These are phyloP conservation scores for Okapia johnstoni DNA, from an alignment of 2,113 vertebrate species.

Conservation along the genomic window DNA sequence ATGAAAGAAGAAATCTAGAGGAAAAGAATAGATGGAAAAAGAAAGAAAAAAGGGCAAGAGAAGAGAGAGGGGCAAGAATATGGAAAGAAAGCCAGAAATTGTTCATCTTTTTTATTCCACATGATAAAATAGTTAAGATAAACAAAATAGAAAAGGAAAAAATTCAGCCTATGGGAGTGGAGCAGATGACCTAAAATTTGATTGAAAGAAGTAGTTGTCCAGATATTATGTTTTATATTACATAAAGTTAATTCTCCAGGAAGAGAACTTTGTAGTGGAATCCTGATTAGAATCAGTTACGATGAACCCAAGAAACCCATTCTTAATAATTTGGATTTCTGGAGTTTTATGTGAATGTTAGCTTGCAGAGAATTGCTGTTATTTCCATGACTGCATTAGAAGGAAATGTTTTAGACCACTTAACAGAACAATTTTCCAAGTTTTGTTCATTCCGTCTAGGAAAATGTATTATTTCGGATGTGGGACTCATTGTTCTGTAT, in stretches of 20 bases:
- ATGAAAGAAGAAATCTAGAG: background rate
- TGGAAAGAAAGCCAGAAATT: background rate
- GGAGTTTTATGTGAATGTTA: background rate
- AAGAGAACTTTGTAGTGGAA: background rate
- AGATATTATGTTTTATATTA: background rate
- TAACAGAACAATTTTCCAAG: background rate
- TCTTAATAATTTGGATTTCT: background rate
- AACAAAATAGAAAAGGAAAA: background rate
- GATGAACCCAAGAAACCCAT: background rate
- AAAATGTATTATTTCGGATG: background rate
- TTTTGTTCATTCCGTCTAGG: background rate
- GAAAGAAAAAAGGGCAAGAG: background rate
- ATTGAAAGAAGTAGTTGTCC: background rate
- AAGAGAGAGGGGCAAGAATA: background rate
- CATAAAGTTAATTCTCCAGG: background rate
- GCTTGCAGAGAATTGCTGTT: background rate
- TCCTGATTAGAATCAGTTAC: background rate
- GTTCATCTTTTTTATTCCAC: background rate
- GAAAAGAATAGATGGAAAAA: background rate
- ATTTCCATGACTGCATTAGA: background rate
- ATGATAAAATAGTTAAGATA: background rate
- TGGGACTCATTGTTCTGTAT: background rate
- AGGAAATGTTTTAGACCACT: background rate
- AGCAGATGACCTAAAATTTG: background rate
- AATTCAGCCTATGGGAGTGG: background rate